Evolutionary conservation across 2,888 invertebrate genomes (phyloP).

Genomic region (Plebejus anna): DNA sequence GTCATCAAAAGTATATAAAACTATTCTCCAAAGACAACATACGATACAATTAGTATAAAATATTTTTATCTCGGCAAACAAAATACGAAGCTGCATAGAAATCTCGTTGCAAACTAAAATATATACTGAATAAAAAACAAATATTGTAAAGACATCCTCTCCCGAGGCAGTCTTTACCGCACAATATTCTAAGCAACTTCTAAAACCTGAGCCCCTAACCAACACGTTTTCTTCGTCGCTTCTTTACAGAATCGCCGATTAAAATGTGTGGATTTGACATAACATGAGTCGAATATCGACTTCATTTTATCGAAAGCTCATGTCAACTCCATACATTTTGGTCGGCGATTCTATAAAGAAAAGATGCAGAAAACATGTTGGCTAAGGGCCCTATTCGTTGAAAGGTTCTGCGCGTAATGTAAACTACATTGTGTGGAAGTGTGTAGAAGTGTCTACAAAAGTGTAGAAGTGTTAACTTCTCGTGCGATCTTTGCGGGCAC

Average conservation of each 20-base stretch:
- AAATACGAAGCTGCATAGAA: conserved; percentile 9
- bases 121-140: conserved; percentile 12
- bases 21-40: background rate
- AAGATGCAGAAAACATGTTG: too few relatives aligned
- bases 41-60: background rate
- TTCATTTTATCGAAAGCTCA: too few relatives aligned
- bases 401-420: conserved; percentile 9
- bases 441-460: background rate
- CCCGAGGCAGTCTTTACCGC: background rate
- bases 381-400: background rate
- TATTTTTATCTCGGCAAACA: background rate
- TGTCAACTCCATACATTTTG: too few relatives aligned
- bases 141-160: conserved; percentile 6
- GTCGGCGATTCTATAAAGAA: too few relatives aligned
- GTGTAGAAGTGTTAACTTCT: background rate
- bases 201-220: background rate
- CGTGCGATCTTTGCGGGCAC: background rate
- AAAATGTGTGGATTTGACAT: too few relatives aligned
- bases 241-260: too few relatives aligned
- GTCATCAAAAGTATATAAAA: background rate
- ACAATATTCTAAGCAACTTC: conserved; percentile 19
- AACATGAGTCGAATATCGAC: too few relatives aligned
- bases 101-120: background rate
- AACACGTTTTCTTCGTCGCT: too few relatives aligned
- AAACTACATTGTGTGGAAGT: background rate